Percentiles rank a stretch among this genome's conserved stretches.
Evolutionary conservation across 1,140 invertebrate genomes (phyloP).

Genomic region (Trypoxylus dichotomus): DNA sequence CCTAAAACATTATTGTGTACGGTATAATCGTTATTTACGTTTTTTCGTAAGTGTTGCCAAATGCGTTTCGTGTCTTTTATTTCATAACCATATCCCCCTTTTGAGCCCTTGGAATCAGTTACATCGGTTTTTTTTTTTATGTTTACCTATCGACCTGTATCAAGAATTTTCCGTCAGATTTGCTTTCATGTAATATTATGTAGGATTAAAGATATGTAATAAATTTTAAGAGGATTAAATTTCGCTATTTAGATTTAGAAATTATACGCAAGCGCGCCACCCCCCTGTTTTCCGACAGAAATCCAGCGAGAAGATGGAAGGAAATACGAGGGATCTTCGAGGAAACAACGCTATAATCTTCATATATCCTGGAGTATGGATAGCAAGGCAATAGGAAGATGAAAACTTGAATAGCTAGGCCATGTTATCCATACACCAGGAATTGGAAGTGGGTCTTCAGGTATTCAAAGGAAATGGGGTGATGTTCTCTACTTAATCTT

Average conservation of each 20-base stretch:
- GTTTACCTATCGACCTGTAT: not conserved
- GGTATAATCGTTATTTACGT: slow-evolving; percentile 14
- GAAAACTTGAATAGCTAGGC: too few species aligned
- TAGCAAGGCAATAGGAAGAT: too few species aligned
- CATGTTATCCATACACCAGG: not conserved
- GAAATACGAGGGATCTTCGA: too few species aligned
- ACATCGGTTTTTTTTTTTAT: not conserved
- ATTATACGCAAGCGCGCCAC: too few species aligned
- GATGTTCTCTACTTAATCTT: too few species aligned
- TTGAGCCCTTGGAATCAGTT: not conserved
- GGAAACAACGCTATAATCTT: too few species aligned
- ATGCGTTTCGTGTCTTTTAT: not conserved
- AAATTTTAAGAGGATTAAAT: not conserved
- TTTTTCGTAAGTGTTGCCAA: slow-evolving; percentile 13
- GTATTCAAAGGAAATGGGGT: not conserved
- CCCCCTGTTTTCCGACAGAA: too few species aligned
- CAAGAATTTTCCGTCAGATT: not conserved
- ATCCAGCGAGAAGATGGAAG: too few species aligned
- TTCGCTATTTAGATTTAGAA: not conserved
- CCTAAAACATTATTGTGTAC: slow-evolving; percentile 1
- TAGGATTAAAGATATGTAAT: not conserved
- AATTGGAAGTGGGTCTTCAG: not conserved
- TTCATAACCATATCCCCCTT: not conserved
- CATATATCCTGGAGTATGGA: too few species aligned
- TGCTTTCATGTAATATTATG: not conserved